Conservation (phyloP, 2,113 vertebrate genomes). For the Lepidothrix coronata region DNA sequence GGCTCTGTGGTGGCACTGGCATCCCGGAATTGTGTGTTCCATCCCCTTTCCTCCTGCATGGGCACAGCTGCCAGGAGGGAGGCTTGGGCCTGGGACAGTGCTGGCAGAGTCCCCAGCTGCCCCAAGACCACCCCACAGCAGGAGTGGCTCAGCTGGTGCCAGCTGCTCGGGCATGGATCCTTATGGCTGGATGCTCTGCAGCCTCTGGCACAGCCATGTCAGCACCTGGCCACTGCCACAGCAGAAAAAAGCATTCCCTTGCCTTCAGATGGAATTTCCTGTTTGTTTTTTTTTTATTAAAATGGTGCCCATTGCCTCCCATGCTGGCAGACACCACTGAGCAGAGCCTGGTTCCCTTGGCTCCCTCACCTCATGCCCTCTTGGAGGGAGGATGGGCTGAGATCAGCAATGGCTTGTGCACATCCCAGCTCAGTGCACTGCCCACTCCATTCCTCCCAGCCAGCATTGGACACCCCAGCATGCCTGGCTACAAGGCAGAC, state of each 20-base stretch:
- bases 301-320: neutral
- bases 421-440: neutral
- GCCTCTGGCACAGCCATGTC: neutral
- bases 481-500: neutral
- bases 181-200: neutral
- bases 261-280: neutral
- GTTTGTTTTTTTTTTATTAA: neutral
- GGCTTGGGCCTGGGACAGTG: neutral
- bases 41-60: neutral
- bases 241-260: neutral
- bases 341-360: neutral
- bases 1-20: neutral
- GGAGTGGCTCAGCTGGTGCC: neutral
- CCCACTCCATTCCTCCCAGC: neutral
- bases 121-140: fast-evolving
- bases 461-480: neutral
- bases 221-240: neutral
- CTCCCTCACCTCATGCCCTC: neutral
- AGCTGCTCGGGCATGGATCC: neutral
- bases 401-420: neutral
- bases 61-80: neutral
- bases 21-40: neutral
- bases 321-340: neutral
- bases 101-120: neutral
- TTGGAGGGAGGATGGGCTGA: neutral